Percentiles rank a stretch among this genome's conserved stretches.
Conservation (phyloP, 2,888 invertebrate genomes). For the Idaea straminata region DNA sequence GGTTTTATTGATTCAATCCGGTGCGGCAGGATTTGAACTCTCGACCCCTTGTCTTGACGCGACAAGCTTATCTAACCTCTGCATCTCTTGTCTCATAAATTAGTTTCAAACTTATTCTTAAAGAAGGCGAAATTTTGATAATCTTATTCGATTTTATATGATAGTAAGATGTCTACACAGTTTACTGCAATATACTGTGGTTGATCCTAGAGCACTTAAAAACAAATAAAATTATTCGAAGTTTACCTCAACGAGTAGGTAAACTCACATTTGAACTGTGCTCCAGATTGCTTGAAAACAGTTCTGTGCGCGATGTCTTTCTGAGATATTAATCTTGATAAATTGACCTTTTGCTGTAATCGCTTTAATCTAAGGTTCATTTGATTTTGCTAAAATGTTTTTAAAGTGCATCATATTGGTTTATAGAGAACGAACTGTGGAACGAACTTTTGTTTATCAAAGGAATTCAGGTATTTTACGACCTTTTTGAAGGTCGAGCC, state of each 20-base stretch:
- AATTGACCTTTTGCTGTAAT: background rate
- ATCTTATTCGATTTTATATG: no score
- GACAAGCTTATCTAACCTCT: no score
- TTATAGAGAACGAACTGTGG: conserved; percentile 55
- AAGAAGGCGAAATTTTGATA: no score
- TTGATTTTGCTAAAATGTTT: conserved; percentile 50
- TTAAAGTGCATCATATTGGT: conserved; percentile 51
- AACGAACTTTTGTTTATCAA: conserved; percentile 46
- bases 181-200: background rate
- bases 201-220: background rate
- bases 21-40: no score
- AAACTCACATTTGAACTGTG: background rate
- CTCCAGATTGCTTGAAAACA: background rate
- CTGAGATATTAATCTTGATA: background rate
- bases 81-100: no score
- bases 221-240: background rate
- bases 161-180: no score
- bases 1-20: no score
- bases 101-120: no score
- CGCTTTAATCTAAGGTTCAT: background rate
- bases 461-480: conserved; percentile 45
- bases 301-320: background rate
- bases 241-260: no score
- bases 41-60: no score
- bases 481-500: background rate